Conservation (phyloP, 2,113 vertebrate species). For the Sarotherodon lohbergeri region DNA sequence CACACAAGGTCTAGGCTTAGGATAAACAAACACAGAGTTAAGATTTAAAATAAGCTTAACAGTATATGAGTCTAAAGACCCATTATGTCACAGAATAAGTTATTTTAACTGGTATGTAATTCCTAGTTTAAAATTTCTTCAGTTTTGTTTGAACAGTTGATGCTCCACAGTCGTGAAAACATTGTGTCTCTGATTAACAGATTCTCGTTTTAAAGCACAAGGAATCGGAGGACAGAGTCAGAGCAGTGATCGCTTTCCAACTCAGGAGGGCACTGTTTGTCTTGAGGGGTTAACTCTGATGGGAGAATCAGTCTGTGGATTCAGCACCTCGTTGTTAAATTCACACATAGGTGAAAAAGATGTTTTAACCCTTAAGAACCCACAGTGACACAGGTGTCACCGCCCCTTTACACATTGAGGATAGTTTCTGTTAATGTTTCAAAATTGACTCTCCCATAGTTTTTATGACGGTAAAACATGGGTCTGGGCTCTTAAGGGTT, state of each 20-base stretch:
- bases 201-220: neutral
- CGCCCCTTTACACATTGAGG: too few relatives aligned
- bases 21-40: neutral
- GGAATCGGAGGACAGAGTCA: neutral
- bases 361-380: neutral
- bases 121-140: neutral
- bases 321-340: neutral
- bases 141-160: neutral
- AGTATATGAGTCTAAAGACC: neutral
- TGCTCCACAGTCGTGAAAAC: neutral
- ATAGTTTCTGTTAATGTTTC: too few relatives aligned
- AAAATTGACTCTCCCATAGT: too few relatives aligned
- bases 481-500: too few relatives aligned
- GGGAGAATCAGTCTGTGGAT: neutral
- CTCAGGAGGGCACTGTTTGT: slow-evolving; percentile 47
- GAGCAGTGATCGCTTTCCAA: neutral
- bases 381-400: too few relatives aligned
- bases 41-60: neutral
- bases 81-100: neutral
- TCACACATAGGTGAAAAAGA: neutral
- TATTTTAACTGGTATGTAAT: neutral
- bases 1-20: neutral
- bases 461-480: too few relatives aligned
- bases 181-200: neutral
- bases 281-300: neutral